These are phyloP conservation scores for Ptilonorhynchus violaceus DNA, from an alignment of 2,113 vertebrate species.

Conservation along the genomic window DNA sequence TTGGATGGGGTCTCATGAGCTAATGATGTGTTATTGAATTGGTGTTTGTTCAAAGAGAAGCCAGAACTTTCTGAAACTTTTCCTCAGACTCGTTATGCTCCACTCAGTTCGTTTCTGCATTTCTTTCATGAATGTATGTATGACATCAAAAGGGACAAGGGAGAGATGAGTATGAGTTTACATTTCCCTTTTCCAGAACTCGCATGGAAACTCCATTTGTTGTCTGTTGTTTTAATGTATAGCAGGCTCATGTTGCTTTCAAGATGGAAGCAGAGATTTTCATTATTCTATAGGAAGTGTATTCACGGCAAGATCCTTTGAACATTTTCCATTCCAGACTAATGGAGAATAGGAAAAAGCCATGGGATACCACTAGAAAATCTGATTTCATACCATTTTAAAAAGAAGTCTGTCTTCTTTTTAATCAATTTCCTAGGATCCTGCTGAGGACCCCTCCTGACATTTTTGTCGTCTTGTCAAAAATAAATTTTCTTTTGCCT, in stretches of 20 bases:
- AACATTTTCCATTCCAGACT: conserved; percentile 62
- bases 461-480: conserved; percentile 39
- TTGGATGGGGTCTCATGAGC: background rate
- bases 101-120: background rate
- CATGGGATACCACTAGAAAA: conserved; percentile 60
- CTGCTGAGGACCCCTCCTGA: conserved; percentile 19
- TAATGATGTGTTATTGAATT: background rate
- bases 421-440: conserved; percentile 12
- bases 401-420: conserved; percentile 44
- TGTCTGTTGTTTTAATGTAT: conserved; percentile 15
- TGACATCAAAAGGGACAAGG: background rate
- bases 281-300: conserved; percentile 53
- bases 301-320: conserved; percentile 61
- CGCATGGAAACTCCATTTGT: background rate
- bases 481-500: conserved; percentile 38
- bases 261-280: conserved; percentile 20
- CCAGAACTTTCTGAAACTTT: conserved; percentile 20
- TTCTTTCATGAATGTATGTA: background rate
- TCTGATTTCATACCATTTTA: conserved; percentile 56
- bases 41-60: conserved; percentile 11
- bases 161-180: background rate
- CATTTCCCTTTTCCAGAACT: conserved; percentile 6
- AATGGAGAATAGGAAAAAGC: conserved; percentile 59
- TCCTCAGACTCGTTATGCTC: background rate
- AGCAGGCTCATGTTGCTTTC: conserved; percentile 3